Evolutionary conservation across 2,797 vertebrate species (phyloP), one percentile per base, ranked within the genome.

Genomic region (Coracias cyanogaster): DNA sequence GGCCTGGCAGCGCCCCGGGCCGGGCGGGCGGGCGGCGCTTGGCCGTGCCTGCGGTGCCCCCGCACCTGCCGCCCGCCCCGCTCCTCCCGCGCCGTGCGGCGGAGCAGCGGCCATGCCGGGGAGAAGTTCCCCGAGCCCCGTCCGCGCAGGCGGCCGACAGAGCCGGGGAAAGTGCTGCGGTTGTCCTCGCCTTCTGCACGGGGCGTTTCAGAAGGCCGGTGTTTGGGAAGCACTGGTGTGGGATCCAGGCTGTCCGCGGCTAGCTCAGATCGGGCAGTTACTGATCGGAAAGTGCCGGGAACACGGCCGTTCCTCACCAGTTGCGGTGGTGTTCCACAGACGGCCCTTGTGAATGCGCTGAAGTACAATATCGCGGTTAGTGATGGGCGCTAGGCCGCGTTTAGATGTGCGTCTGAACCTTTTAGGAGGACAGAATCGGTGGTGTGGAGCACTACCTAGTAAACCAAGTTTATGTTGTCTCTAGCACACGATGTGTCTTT

Each of bases 301-400:
- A 3, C n/a, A 1, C 18, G 0, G 3, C 9, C 1, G n/a, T 2
- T 43, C 26, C 2, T 46, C 15, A 0, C 16, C 9, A 25, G 26
- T 39, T 15, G 35, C 1, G 26, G 0, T 2, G 8, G 0, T 8
- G 52, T n/a, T 45, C 12, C 10, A 0, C 5, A 7, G 1, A 2
- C 16, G 6, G 1, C 46, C 65, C 33, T 16, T 3, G 39, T 26
- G 37, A 6, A 5, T 0, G 22, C 4, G 51, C 41, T 24, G 24
- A 15, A 28, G 43, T 6, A 1, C 20, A 0, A 5, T 20, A 0
- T 5, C 4, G 15, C 0, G 31, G 4, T 18, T 10, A 0, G 62
- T 0, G 37, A 1, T 4, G 39, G 54, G 9, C 16, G 0, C 43
- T 7, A 9, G 60, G 46, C 60, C 26, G 13, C 37, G 43, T 35